phyloP scores from a whole-genome alignment of 2,888 invertebrate genomes.

The Temnothorax ravouxi region DNA sequence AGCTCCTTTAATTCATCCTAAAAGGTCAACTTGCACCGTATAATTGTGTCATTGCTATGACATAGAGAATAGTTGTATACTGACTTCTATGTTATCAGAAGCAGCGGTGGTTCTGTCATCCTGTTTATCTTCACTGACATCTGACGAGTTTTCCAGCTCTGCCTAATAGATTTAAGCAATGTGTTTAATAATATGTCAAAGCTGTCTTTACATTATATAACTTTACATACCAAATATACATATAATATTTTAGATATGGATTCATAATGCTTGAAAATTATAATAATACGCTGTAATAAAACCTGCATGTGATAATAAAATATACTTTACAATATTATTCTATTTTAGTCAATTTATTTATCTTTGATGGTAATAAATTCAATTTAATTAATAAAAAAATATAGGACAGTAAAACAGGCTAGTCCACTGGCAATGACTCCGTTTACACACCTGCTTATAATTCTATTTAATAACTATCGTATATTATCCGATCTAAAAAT shows the following conservation, averaged over 20 bases:
- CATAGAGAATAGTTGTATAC: constrained; percentile 85
- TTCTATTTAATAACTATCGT: too few species aligned
- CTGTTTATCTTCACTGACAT: constrained; percentile 77
- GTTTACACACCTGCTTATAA: too few species aligned
- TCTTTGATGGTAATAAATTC: background rate
- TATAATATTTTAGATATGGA: background rate
- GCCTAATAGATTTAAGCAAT: constrained; percentile 83
- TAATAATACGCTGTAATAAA: constrained; percentile 30
- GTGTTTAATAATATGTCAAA: background rate
- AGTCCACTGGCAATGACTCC: background rate
- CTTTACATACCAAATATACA: constrained; percentile 36
- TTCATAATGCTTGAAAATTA: constrained; percentile 27
- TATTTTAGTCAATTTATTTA: constrained; percentile 1
- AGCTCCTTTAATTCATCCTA: constrained; percentile 90
- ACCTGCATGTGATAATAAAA: background rate
- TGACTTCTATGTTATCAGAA: constrained; percentile 82
- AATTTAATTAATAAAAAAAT: constrained; percentile 5
- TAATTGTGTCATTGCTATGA: constrained; percentile 86
- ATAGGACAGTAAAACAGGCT: background rate
- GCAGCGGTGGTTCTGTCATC: constrained; percentile 77
- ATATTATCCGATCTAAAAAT: too few species aligned
- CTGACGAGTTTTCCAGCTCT: constrained; percentile 87
- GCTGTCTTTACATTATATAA: background rate
- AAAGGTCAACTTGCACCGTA: constrained; percentile 84
- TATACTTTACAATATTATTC: background rate